Evolutionary conservation across 2,888 invertebrate genomes (phyloP).

Genomic region (Latrodectus elegans): DNA sequence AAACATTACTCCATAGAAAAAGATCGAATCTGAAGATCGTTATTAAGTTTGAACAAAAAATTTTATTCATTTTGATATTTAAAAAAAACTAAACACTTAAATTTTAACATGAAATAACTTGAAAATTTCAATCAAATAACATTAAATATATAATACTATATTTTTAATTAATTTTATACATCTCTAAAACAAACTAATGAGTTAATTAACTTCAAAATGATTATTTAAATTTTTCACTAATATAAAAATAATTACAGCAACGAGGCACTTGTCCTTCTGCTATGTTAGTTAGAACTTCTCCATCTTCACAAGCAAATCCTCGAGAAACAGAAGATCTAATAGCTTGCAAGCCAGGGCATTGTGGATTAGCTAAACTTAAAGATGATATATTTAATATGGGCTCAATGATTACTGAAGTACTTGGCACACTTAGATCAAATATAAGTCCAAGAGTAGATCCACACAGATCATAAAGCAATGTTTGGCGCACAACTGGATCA

Average conservation of each 20-base stretch:
- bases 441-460: conserved; percentile 94
- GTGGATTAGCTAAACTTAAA: conserved; percentile 82
- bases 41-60: no score
- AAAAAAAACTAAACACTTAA: no score
- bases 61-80: no score
- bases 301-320: conserved; percentile 94
- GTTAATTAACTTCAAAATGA: not conserved
- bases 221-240: conserved; percentile 5
- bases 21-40: no score
- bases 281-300: conserved; percentile 91
- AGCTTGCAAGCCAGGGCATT: conserved; percentile 92
- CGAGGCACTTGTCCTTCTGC: conserved; percentile 81
- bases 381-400: conserved; percentile 90
- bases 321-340: conserved; percentile 87
- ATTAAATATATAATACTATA: no score
- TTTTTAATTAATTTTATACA: no score
- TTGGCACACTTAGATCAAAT: conserved; percentile 94
- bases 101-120: no score
- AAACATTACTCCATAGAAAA: no score
- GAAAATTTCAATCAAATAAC: no score
- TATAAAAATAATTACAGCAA: conserved; percentile 83
- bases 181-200: not conserved
- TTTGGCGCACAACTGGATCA: conserved; percentile 89
- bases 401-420: conserved; percentile 91
- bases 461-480: conserved; percentile 94